phyloP scores from a whole-genome alignment of 2,113 vertebrate genomes.

The Thamnophis sirtalis region DNA sequence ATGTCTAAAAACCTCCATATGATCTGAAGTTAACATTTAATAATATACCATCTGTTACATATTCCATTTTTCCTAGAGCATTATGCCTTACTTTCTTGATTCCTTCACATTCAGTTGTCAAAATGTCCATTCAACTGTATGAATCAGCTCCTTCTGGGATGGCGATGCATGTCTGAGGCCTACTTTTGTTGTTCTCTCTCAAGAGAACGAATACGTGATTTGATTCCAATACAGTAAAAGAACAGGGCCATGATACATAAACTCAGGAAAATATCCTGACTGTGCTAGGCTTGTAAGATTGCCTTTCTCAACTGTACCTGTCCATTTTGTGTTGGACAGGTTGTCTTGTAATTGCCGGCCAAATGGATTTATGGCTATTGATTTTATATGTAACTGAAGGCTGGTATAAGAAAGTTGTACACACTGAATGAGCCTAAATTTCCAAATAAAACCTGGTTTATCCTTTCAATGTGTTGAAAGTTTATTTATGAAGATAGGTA shows the following conservation, averaged over 20 bases:
- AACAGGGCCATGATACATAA: not conserved
- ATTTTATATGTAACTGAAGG: not conserved
- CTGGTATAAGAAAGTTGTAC: not conserved
- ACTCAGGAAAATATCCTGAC: not conserved
- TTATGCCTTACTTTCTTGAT: not conserved
- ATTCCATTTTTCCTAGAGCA: not conserved
- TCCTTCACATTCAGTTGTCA: not conserved
- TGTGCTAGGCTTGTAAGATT: not conserved
- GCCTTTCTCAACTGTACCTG: not conserved
- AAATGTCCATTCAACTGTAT: not conserved
- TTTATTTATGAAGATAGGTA: not conserved
- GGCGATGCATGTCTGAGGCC: not conserved
- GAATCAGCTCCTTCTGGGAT: not conserved
- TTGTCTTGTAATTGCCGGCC: not conserved
- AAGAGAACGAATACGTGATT: not conserved
- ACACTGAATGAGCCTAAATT: not conserved
- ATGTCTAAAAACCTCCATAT: not conserved
- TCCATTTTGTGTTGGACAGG: not conserved
- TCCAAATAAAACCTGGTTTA: not conserved
- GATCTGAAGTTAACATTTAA: not conserved
- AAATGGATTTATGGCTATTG: not conserved
- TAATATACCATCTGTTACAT: not conserved
- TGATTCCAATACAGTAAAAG: not conserved
- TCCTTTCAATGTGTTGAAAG: not conserved
- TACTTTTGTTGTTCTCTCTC: rapidly evolving